Base-by-base conservation (phyloP, 2,888 invertebrate species). In the Platycheirus albimanus region DNA sequence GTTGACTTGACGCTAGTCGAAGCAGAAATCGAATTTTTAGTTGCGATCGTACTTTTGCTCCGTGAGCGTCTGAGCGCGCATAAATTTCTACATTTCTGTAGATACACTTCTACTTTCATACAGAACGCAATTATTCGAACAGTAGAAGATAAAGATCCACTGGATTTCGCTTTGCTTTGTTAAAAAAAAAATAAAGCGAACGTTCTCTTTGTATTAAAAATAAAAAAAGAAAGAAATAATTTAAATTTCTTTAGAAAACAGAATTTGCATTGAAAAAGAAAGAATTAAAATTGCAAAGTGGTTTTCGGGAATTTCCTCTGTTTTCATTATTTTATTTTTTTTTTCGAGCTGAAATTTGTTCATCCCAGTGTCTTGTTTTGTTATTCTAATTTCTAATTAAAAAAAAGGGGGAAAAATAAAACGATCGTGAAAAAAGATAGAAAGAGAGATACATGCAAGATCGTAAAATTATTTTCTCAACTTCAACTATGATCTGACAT, bases 401-500 rank as follows among this genome's bases (percentile, higher is more conserved):
- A 33, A 33, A 33, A 24, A n/a, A n/a, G n/a, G n/a, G 5, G 24
- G 33, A 61, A 52, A 20, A 49, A 61, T 19, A 54, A 33, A 33
- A 52, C 52, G 45, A 54, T 47, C 41, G 17, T 49, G 58, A 13
- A 17, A n/a, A n/a, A 71, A 47, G 41, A 72, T 71, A 77, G 30
- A 36, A 61, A 66, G 77, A 81, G 30, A 52, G 51, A 72, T 56
- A 64, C 63, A 64, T 38, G 51, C 33, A 24, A 45, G 70, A 80
- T 75, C 80, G 75, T 70, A 58, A 61, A 58, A 75, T 38, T 69
- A 51, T 66, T 61, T 61, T n/a, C 30, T 36, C 33, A n/a, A n/a
- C 24, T 19, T 47, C 45, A 45, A 81, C 71, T 67, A 81, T 81
- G 80, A 66, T 81, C 64, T 76, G 80, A 81, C 71, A 71, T 43